Conservation (phyloP, 2,113 vertebrate genomes). For the Paralichthys olivaceus region DNA sequence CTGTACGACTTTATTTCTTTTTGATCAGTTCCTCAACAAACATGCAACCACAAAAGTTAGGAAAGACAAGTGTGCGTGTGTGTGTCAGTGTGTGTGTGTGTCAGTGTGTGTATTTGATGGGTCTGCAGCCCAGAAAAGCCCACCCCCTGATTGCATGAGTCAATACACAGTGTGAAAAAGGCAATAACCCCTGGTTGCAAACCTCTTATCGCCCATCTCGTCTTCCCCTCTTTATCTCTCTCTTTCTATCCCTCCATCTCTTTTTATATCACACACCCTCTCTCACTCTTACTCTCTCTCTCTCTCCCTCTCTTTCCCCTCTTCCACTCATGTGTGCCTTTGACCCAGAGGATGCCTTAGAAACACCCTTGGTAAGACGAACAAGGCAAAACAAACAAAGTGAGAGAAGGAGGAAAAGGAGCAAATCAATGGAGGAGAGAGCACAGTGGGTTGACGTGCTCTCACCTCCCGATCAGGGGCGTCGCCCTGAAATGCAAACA, state of each 20-base stretch:
- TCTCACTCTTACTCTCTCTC: neutral
- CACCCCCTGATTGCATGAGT: conserved; percentile 47
- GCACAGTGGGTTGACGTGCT: conserved; percentile 20
- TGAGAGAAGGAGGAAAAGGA: neutral
- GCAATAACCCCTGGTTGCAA: conserved; percentile 71
- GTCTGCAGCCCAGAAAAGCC: conserved; percentile 25
- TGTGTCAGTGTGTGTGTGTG: conserved; percentile 13
- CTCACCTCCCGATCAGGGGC: too few species aligned
- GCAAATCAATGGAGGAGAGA: conserved; percentile 46
- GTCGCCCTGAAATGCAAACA: neutral
- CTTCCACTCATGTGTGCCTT: conserved; percentile 32
- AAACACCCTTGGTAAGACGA: conserved; percentile 17
- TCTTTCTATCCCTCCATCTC: conserved; percentile 22
- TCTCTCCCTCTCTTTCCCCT: neutral
- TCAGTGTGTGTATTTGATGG: conserved; percentile 17
- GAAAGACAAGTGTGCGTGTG: neutral
- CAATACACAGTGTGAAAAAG: conserved; percentile 73
- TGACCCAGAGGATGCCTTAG: conserved; percentile 28
- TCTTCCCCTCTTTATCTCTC: conserved; percentile 22
- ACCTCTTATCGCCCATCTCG: conserved; percentile 58
- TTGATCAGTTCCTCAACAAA: conserved; percentile 33
- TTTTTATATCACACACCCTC: neutral
- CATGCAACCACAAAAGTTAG: conserved; percentile 11
- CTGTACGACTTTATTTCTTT: conserved; percentile 28
- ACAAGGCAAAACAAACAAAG: conserved; percentile 43